Evolutionary conservation across 2,797 vertebrate species (phyloP).

Genomic region (Clarias platycephalus): DNA sequence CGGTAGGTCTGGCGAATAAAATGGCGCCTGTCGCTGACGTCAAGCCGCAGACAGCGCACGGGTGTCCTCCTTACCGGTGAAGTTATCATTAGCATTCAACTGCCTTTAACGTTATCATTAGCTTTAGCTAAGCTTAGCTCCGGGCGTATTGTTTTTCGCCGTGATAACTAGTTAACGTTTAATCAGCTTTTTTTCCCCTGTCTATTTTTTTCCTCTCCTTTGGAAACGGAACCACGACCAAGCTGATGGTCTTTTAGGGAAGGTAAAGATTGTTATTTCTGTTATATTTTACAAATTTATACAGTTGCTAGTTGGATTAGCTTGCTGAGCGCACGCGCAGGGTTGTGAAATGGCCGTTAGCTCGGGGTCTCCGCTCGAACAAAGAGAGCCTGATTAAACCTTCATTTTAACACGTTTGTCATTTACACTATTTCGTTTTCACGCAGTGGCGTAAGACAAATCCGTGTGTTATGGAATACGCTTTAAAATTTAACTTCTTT

Average conservation of each 20-base stretch:
- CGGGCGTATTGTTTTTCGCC: neutral
- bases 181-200: constrained; percentile 40
- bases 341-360: constrained; percentile 1
- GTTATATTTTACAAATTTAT: constrained; percentile 14
- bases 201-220: constrained; percentile 66
- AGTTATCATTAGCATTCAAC: constrained; percentile 18
- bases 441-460: neutral
- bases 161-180: constrained; percentile 1
- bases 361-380: neutral
- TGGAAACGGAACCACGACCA: constrained; percentile 71
- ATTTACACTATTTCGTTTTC: neutral
- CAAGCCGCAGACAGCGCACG: constrained; percentile 21
- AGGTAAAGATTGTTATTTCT: constrained; percentile 78
- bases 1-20: constrained; percentile 47
- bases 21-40: constrained; percentile 49
- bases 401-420: neutral
- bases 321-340: neutral
- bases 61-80: constrained; percentile 45
- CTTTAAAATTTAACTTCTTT: neutral
- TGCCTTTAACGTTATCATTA: neutral
- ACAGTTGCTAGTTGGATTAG: neutral
- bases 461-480: neutral
- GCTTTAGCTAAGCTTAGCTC: neutral
- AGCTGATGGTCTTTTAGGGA: constrained; percentile 88
- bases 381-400: neutral